Evolutionary conservation across 64 coral and sea anemone genomes (phyloP).

Genomic region (Catalaphyllia jardinei): DNA sequence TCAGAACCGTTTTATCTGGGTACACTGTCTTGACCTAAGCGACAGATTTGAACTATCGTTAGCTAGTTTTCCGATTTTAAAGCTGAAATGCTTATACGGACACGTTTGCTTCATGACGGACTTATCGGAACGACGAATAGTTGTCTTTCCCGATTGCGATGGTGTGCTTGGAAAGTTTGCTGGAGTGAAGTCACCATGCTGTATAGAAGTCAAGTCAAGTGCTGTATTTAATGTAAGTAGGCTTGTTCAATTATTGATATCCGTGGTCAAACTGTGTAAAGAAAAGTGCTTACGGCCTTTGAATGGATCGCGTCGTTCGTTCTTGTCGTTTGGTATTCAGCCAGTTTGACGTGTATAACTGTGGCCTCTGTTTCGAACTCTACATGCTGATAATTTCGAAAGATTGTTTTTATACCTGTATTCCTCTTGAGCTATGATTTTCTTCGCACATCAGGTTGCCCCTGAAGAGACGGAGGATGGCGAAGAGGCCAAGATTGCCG

Average conservation of each 20-base stretch:
- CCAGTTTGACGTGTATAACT: too few species aligned
- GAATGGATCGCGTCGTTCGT: background rate
- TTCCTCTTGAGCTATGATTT: background rate
- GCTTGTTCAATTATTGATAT: background rate
- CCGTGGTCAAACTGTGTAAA: background rate
- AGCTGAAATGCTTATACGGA: slow-evolving; percentile 30
- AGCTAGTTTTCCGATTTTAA: background rate
- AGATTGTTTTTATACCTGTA: too few species aligned
- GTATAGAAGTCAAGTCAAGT: slow-evolving; percentile 48
- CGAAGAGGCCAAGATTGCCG: slow-evolving; percentile 8
- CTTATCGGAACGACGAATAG: slow-evolving; percentile 26
- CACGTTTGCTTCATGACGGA: slow-evolving; percentile 24
- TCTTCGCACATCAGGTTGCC: background rate
- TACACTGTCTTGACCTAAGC: too few species aligned
- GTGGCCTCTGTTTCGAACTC: too few species aligned
- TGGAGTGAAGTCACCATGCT: slow-evolving; percentile 13
- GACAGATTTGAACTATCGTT: too few species aligned
- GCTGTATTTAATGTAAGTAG: slow-evolving; percentile 60
- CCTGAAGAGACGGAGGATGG: slow-evolving; percentile 47
- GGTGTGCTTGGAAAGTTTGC: background rate
- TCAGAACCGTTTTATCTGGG: too few species aligned
- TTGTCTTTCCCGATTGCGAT: slow-evolving; percentile 1
- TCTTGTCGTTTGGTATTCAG: too few species aligned
- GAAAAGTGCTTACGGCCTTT: too few species aligned
- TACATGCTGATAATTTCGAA: too few species aligned